Evolutionary conservation across 2,113 vertebrate genomes (phyloP), one percentile per base, ranked within the genome.

Genomic region (Colius striatus): DNA sequence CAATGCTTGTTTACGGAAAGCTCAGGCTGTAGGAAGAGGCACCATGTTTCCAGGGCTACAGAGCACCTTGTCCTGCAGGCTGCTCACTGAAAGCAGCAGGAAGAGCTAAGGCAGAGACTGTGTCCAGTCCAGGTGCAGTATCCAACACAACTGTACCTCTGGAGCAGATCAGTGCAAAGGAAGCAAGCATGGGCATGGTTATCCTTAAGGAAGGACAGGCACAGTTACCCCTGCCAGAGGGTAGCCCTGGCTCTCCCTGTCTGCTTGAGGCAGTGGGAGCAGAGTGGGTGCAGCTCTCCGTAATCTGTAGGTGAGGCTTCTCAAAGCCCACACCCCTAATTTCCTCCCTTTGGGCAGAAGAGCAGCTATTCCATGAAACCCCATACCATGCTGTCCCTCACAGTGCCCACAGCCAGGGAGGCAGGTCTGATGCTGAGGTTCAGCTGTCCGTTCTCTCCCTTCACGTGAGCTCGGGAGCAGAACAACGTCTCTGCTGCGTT

Each of bases 31-130:
- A 67, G 6, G 10, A n/a, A 3, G 13, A 87, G 61, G 62, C 60
- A 41, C 48, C 4, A 3, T 17, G 87, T 95, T 94, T 91, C 90
- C 92, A 93, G 83, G 90, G 75, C 94, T 95, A 92, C 87, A 47
- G 62, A 92, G 87, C 72, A 84, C 79, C 83, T 93, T 7, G 4
- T 79, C 65, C 87, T 63, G 68, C 84, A 50, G 80, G 65, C 78
- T 73, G 81, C 67, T 78, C 81, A 18, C 5, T 3, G 0, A 25
- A 41, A 76, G 9, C 78, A 58, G 55, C 8, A 2, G 81, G 84
- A 76, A 74, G 47, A 51, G 63, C 32, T 68, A 58, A 48, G 61
- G n/a, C 63, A 41, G 22, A 41, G 53, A 63, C 61, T 5, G 20
- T 51, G 72, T 63, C 51, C 45, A 32, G 67, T 36, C 51, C 53